A percentile compares a stretch with the other conserved stretches of the same genome.
Evolutionary conservation across 2,113 vertebrate genomes (phyloP).

Genomic region (Caracal caracal): DNA sequence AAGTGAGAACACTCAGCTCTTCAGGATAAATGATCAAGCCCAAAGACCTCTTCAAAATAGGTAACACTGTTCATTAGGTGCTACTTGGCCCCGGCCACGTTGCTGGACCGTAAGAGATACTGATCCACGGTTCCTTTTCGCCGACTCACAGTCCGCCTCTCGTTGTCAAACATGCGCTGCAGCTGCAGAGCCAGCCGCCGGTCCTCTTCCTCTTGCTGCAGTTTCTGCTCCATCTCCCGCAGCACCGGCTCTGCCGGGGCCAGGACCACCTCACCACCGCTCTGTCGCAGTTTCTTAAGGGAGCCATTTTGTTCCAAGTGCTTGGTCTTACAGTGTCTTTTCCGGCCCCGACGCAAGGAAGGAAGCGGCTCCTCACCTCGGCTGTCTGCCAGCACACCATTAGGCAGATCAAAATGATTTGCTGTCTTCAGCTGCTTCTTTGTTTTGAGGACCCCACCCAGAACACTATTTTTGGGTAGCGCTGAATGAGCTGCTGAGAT

Average conservation of each 20-base stretch:
- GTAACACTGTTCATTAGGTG: conserved; percentile 49
- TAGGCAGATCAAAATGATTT: conserved; percentile 80
- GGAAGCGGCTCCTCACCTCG: conserved; percentile 75
- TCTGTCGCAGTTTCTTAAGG: conserved; percentile 85
- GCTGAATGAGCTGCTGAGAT: background rate
- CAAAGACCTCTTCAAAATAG: conserved; percentile 75
- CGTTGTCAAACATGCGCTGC: conserved; percentile 91
- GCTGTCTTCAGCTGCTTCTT: conserved; percentile 83
- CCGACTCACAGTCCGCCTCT: conserved; percentile 86
- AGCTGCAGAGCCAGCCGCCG: conserved; percentile 90
- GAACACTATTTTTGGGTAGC: conserved; percentile 50
- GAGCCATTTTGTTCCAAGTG: conserved; percentile 89
- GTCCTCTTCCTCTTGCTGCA: conserved; percentile 91
- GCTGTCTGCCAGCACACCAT: conserved; percentile 78
- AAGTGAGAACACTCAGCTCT: conserved; percentile 71
- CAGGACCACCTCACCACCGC: conserved; percentile 69
- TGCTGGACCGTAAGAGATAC: conserved; percentile 94
- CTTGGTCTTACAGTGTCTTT: conserved; percentile 94
- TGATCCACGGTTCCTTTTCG: conserved; percentile 86
- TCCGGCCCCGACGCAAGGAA: conserved; percentile 88
- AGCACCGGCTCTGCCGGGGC: conserved; percentile 62
- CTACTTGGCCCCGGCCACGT: conserved; percentile 87
- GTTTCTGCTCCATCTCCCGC: conserved; percentile 81
- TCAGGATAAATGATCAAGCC: conserved; percentile 64
- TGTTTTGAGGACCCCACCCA: conserved; percentile 72